phyloP scores from a whole-genome alignment of 2,797 vertebrate genomes.

The Sylvia borin region DNA sequence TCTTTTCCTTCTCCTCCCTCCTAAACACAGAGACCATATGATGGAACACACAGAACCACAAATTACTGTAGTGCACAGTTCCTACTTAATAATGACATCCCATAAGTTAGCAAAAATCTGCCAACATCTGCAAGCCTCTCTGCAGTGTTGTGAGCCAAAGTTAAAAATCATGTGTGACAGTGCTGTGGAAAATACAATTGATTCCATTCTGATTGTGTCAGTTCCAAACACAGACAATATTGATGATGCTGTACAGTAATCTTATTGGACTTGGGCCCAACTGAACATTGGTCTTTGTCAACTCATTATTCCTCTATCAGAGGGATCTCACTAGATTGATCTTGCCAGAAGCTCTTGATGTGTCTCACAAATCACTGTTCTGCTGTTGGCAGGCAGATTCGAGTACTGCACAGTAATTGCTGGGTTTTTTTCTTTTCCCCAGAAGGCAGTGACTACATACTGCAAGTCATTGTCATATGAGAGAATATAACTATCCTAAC shows the following conservation, averaged over 20 bases:
- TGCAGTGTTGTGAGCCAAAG: conserved; percentile 75
- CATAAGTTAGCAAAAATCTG: conserved; percentile 77
- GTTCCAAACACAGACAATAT: conserved; percentile 80
- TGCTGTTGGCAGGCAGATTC: conserved; percentile 82
- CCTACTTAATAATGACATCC: conserved; percentile 79
- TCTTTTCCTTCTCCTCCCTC: conserved; percentile 46
- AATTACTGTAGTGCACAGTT: conserved; percentile 68
- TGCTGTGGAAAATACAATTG: conserved; percentile 80
- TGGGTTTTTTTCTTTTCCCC: conserved; percentile 50
- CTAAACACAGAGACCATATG: conserved; percentile 50
- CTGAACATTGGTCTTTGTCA: conserved; percentile 81
- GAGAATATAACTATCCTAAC: conserved; percentile 69
- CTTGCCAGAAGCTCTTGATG: conserved; percentile 80
- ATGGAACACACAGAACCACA: conserved; percentile 70
- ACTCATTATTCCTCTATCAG: conserved; percentile 84
- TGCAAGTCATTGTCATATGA: conserved; percentile 74
- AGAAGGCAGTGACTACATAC: conserved; percentile 74
- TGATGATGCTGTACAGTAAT: conserved; percentile 82
- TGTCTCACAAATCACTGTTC: conserved; percentile 83
- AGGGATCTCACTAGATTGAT: conserved; percentile 82
- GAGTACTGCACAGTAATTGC: conserved; percentile 82
- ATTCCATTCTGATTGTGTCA: conserved; percentile 82
- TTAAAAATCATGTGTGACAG: conserved; percentile 81
- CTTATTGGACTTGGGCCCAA: conserved; percentile 81
- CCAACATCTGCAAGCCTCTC: conserved; percentile 78